Percentiles rank a stretch among this genome's conserved stretches.
Evolutionary conservation across 2,888 invertebrate genomes (phyloP).

Genomic region (Idaea dimidiata): DNA sequence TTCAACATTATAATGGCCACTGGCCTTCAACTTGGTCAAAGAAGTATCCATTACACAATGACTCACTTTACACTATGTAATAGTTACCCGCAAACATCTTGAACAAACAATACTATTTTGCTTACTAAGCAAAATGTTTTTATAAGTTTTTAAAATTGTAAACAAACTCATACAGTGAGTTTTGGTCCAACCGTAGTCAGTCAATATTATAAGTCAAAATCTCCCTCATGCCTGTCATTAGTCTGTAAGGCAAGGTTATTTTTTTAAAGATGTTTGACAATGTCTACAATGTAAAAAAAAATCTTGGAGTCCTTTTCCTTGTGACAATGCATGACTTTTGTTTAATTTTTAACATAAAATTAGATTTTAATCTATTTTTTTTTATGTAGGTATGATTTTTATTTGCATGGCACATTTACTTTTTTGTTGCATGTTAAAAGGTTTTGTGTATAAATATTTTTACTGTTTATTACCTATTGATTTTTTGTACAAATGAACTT

Average conservation of each 20-base stretch:
- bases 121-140: conserved; percentile 2
- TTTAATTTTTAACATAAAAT: conserved; percentile 6
- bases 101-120: neutral
- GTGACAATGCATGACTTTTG: conserved; percentile 1
- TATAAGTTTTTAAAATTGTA: no score
- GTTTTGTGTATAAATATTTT: conserved; percentile 2
- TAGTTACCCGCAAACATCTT: conserved; percentile 4
- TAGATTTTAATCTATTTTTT: neutral
- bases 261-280: no score
- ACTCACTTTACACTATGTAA: conserved; percentile 12
- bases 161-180: no score
- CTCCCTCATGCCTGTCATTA: no score
- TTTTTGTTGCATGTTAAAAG: conserved; percentile 10
- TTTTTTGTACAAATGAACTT: neutral
- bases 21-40: conserved; percentile 44
- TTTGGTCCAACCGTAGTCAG: no score
- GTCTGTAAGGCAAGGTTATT: no score
- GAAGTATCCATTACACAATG: conserved; percentile 11
- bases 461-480: neutral
- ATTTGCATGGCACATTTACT: neutral
- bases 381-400: neutral
- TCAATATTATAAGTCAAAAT: no score
- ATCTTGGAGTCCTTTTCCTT: neutral
- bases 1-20: conserved; percentile 26
- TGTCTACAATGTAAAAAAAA: no score